phyloP scores from a whole-genome alignment of 2,113 vertebrate species.

The Lathamus discolor region DNA sequence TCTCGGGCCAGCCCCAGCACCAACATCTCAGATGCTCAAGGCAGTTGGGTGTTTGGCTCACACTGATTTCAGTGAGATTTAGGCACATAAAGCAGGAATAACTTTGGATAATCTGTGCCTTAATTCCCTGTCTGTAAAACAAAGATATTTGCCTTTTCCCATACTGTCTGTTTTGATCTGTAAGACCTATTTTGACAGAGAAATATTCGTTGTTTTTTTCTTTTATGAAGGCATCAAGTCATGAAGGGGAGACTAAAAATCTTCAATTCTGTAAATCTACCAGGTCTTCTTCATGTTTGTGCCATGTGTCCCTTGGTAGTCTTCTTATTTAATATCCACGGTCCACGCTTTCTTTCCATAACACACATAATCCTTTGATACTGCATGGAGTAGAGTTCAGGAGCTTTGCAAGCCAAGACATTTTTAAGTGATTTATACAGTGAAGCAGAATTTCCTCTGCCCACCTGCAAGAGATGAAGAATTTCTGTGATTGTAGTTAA shows the following conservation, averaged over 20 bases:
- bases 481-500: neutral
- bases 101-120: neutral
- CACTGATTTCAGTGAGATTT: neutral
- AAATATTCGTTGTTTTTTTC: neutral
- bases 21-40: neutral
- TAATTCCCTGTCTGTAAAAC: neutral
- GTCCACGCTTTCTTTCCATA: neutral
- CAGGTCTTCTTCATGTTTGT: neutral
- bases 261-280: neutral
- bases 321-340: neutral
- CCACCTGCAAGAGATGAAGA: slow-evolving; percentile 36
- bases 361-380: slow-evolving; percentile 14
- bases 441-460: slow-evolving; percentile 43
- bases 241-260: neutral
- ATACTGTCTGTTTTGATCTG: neutral
- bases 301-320: neutral
- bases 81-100: neutral
- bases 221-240: neutral
- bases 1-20: neutral
- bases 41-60: neutral
- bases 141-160: neutral
- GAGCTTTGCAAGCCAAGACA: neutral
- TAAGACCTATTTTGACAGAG: neutral
- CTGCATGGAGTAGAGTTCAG: neutral
- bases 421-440: slow-evolving; percentile 15